Conservation (phyloP, 2,113 vertebrate species). For the Perca flavescens region DNA sequence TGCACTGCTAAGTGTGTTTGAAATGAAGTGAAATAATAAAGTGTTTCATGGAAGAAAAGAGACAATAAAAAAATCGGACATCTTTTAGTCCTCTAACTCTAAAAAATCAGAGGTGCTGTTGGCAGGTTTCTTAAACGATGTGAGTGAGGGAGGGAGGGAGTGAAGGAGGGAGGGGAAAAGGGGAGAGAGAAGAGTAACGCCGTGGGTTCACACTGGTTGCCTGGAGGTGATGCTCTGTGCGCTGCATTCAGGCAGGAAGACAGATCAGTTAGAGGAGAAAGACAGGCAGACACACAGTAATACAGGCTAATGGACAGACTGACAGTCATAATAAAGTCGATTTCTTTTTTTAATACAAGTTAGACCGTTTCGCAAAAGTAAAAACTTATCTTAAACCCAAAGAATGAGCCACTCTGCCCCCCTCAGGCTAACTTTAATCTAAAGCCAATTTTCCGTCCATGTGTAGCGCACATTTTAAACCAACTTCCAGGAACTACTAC, state of each 20-base stretch:
- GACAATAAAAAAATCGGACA: background rate
- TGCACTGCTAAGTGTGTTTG: background rate
- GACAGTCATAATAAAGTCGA: too few relatives aligned
- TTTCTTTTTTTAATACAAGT: too few relatives aligned
- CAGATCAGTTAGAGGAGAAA: background rate
- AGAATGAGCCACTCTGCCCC: too few relatives aligned
- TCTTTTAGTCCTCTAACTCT: background rate
- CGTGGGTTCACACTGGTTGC: conserved; percentile 78
- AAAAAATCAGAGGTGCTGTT: background rate
- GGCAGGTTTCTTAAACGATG: background rate
- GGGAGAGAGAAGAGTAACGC: background rate
- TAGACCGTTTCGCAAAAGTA: too few relatives aligned
- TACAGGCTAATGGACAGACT: background rate
- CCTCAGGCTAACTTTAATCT: too few relatives aligned
- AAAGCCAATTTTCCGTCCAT: too few relatives aligned
- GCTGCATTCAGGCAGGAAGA: conserved; percentile 7
- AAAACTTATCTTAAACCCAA: too few relatives aligned
- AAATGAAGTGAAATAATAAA: background rate
- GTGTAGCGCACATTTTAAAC: too few relatives aligned
- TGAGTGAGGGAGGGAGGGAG: background rate
- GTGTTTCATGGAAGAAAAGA: too few relatives aligned
- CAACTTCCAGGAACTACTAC: too few relatives aligned
- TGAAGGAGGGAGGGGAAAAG: background rate
- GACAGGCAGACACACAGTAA: background rate
- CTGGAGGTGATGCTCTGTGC: conserved; percentile 72